A percentile compares a stretch with the other conserved stretches of the same genome.
Evolutionary conservation across 2,113 vertebrate species (phyloP).

Genomic region (Hippocampus comes): DNA sequence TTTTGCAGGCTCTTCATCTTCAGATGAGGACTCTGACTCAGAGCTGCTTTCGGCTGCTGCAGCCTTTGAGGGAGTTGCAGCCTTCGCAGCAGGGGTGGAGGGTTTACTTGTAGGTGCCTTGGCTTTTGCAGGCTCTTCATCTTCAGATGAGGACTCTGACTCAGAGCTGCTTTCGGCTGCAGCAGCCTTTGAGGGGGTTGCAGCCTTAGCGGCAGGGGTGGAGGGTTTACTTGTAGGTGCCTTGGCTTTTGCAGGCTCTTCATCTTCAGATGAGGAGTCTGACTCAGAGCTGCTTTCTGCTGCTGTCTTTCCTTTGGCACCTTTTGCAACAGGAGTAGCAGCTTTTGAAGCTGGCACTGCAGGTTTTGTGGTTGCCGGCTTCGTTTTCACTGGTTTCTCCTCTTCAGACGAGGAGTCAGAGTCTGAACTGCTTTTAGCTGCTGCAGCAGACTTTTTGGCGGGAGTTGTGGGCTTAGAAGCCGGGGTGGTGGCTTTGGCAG

Average conservation of each 20-base stretch:
- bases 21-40: conserved; percentile 42
- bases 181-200: conserved; percentile 17
- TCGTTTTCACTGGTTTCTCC: conserved; percentile 18
- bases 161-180: conserved; percentile 49
- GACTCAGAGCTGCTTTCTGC: conserved; percentile 51
- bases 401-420: conserved; percentile 40
- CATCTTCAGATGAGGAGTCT: conserved; percentile 43
- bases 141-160: conserved; percentile 38
- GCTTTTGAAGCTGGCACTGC: conserved; percentile 16
- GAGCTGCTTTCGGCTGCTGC: conserved; percentile 54
- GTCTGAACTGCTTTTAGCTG: conserved; percentile 53
- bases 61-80: conserved; percentile 9
- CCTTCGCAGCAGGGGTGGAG: conserved; percentile 11
- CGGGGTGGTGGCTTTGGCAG: not conserved
- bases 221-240: conserved; percentile 7
- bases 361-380: conserved; percentile 6
- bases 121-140: conserved; percentile 49
- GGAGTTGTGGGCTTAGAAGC: not conserved
- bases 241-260: conserved; percentile 48
- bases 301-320: conserved; percentile 24
- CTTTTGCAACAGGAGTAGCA: conserved; percentile 49
- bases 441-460: conserved; percentile 11
- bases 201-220: conserved; percentile 3
- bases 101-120: conserved; percentile 20
- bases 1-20: conserved; percentile 77